A percentile compares a stretch with the other conserved stretches of the same genome.
These are phyloP conservation scores for Ctenosaura bakeri DNA, from an alignment of 2,797 vertebrate species.

Conservation along the genomic window DNA sequence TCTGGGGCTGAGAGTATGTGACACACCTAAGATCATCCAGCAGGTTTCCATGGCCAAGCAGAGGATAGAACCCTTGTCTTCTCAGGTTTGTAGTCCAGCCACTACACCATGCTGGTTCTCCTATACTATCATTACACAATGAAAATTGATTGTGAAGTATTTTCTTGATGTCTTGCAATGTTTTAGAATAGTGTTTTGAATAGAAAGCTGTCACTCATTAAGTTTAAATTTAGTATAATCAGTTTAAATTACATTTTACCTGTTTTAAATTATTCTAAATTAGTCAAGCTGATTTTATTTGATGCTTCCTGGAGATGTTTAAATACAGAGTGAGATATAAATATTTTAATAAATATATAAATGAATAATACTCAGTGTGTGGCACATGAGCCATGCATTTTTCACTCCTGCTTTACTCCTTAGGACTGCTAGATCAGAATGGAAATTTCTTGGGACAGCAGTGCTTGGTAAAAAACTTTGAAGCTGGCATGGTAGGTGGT, in stretches of 20 bases:
- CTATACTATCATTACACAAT: background rate
- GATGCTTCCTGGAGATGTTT: no score
- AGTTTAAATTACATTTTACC: no score
- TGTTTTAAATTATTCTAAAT: no score
- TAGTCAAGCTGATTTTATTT: no score
- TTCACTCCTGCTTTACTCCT: background rate
- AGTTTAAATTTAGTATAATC: background rate
- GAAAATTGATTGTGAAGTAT: background rate
- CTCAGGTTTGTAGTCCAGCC: no score
- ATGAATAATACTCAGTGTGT: background rate
- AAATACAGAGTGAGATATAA: no score
- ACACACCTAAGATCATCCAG: no score
- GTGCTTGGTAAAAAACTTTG: background rate
- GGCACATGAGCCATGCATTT: background rate
- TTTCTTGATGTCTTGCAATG: background rate
- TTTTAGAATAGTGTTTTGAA: background rate
- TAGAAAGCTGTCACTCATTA: background rate
- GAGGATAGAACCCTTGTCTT: no score
- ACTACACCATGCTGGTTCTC: no score
- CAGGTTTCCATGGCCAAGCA: no score
- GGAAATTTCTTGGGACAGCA: background rate
- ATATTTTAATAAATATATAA: no score
- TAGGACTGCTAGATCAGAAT: background rate
- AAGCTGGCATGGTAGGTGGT: background rate
- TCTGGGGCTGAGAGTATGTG: no score